phyloP scores from a whole-genome alignment of 2,888 invertebrate species.

The Heliconius ethilla region DNA sequence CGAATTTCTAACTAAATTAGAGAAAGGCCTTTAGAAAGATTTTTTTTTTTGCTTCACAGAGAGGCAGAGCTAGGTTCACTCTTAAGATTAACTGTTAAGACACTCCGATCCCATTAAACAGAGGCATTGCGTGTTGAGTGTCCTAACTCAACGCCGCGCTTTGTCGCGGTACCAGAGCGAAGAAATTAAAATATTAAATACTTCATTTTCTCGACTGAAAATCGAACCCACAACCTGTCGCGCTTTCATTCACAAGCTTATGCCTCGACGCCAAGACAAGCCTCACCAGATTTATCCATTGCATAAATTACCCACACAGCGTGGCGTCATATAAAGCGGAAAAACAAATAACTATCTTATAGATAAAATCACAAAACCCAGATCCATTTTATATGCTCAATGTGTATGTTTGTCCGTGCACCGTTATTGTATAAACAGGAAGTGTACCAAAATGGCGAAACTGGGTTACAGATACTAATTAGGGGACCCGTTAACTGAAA shows the following conservation, averaged over 20 bases:
- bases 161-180: too few relatives aligned
- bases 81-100: not conserved
- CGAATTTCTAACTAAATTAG: too few relatives aligned
- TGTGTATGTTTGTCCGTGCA: constrained; percentile 25
- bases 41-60: not conserved
- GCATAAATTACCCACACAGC: too few relatives aligned
- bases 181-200: not conserved
- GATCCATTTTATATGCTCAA: constrained; percentile 13
- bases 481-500: constrained; percentile 21
- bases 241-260: not conserved
- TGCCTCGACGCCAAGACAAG: too few relatives aligned
- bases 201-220: not conserved
- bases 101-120: not conserved
- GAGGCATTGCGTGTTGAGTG: too few relatives aligned
- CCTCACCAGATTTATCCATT: too few relatives aligned
- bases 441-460: constrained; percentile 32
- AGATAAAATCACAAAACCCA: constrained; percentile 12
- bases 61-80: too few relatives aligned
- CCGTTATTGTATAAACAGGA: constrained; percentile 33
- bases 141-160: too few relatives aligned
- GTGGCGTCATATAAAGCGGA: not conserved
- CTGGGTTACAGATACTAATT: constrained; percentile 27
- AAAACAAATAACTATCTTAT: not conserved
- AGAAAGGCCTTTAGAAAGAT: too few relatives aligned
- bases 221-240: not conserved